phyloP scores from a whole-genome alignment of 2,113 vertebrate genomes.

The Tupaia tana region DNA sequence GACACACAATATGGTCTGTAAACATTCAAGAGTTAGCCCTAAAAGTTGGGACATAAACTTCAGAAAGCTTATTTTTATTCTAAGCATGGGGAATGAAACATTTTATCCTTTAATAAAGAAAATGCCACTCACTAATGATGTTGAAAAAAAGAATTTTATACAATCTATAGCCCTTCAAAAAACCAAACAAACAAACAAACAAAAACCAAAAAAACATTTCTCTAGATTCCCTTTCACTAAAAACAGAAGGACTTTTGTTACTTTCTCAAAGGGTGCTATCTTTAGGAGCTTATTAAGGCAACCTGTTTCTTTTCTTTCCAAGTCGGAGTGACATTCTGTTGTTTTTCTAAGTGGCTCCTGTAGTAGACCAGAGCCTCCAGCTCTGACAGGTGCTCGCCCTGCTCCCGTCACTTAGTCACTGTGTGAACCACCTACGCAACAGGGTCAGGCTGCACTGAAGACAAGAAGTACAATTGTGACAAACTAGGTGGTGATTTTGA shows the following conservation, averaged over 20 bases:
- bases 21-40: not conserved
- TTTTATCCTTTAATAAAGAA: not conserved
- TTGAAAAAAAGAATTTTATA: constrained; percentile 39
- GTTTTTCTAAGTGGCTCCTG: constrained; percentile 42
- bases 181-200: not conserved
- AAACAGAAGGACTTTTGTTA: constrained; percentile 57
- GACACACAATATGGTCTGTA: not conserved
- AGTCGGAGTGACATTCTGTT: constrained; percentile 22
- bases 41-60: not conserved
- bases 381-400: not conserved
- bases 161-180: not conserved
- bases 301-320: constrained; percentile 7
- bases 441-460: not conserved
- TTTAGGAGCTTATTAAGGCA: constrained; percentile 41
- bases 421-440: not conserved
- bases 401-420: not conserved
- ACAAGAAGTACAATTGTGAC: not conserved
- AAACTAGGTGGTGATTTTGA: not conserved
- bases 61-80: constrained; percentile 25
- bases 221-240: constrained; percentile 51
- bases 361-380: not conserved
- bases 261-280: constrained; percentile 43
- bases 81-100: not conserved
- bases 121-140: constrained; percentile 12
- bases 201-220: not conserved